These are phyloP conservation scores for Polypterus bichir DNA, from an alignment of 2,113 vertebrate species.

Conservation along the genomic window DNA sequence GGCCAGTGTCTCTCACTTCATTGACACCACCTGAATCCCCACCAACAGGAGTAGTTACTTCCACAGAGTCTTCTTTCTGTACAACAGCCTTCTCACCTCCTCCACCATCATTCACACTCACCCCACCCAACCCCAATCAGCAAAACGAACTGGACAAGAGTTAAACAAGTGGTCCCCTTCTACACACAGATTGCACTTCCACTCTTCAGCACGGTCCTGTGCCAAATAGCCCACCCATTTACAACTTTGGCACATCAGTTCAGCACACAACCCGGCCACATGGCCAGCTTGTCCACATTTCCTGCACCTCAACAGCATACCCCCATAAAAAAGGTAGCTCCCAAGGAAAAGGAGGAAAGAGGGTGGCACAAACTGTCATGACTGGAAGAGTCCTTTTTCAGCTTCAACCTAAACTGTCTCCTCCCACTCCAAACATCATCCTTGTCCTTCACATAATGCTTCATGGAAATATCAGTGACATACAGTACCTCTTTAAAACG, in stretches of 20 bases:
- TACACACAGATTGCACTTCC: conserved; percentile 10
- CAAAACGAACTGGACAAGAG: not conserved
- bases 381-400: too few relatives aligned
- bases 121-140: not conserved
- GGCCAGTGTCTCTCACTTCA: not conserved
- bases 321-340: conserved; percentile 4
- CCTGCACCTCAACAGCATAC: conserved; percentile 3
- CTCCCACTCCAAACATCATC: too few relatives aligned
- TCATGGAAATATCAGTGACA: too few relatives aligned
- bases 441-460: too few relatives aligned
- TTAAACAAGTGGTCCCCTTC: not conserved
- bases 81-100: too few relatives aligned
- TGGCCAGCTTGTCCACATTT: not conserved
- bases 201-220: conserved; percentile 11
- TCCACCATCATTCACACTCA: too few relatives aligned
- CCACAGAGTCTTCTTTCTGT: too few relatives aligned
- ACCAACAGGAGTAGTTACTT: too few relatives aligned
- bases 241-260: conserved; percentile 8
- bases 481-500: too few relatives aligned
- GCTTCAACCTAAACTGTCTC: too few relatives aligned
- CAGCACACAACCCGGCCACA: conserved; percentile 4
- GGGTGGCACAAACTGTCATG: too few relatives aligned
- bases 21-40: not conserved
- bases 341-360: not conserved
- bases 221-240: conserved; percentile 15